Conservation (phyloP, 2,888 invertebrate genomes). For the Epinotia ramella region DNA sequence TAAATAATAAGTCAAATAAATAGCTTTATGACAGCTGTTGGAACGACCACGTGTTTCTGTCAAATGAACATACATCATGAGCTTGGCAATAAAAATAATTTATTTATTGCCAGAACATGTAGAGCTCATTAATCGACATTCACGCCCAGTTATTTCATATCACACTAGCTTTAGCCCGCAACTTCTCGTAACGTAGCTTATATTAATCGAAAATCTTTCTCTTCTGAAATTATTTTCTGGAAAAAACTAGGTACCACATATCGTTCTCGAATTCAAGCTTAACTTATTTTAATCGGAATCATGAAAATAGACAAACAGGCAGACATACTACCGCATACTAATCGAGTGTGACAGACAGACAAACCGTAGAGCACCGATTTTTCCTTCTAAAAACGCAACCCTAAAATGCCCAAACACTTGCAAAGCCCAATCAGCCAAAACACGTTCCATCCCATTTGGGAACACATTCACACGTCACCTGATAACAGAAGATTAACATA, state of each 20-base stretch:
- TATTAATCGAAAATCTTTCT: too few relatives aligned
- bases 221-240: too few relatives aligned
- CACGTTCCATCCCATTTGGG: conserved; percentile 8
- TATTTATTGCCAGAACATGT: conserved; percentile 5
- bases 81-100: conserved; percentile 2
- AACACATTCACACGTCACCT: conserved; percentile 22
- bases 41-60: conserved; percentile 10
- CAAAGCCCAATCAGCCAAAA: conserved; percentile 7
- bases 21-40: conserved; percentile 15
- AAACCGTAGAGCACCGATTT: background rate
- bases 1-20: conserved; percentile 21
- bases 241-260: too few relatives aligned
- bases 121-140: background rate
- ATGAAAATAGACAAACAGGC: background rate
- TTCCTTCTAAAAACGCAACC: background rate
- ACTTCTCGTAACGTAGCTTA: background rate
- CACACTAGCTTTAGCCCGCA: background rate
- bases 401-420: background rate
- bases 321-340: background rate
- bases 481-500: conserved; percentile 27
- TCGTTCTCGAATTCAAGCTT: too few relatives aligned
- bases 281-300: too few relatives aligned
- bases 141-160: background rate
- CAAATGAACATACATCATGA: conserved; percentile 6
- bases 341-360: background rate